These are phyloP conservation scores for Pandion haliaetus DNA, from an alignment of 2,113 vertebrate genomes.

Conservation along the genomic window DNA sequence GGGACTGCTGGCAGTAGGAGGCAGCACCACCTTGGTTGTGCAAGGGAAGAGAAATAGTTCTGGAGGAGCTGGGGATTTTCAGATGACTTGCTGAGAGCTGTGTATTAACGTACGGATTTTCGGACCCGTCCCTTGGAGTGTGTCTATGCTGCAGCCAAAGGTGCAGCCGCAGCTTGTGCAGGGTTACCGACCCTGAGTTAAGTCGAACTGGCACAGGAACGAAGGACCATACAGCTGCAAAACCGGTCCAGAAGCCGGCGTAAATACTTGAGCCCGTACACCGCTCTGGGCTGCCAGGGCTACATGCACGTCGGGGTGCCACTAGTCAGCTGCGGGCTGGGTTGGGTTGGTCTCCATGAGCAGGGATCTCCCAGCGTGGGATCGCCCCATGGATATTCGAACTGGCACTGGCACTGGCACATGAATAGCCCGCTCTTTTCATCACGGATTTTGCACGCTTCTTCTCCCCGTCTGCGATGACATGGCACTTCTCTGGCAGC, in stretches of 20 bases:
- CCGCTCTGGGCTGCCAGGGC: background rate
- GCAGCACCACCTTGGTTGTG: conserved; percentile 63
- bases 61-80: background rate
- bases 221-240: background rate
- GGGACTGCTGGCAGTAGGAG: conserved; percentile 58
- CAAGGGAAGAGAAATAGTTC: background rate
- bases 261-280: background rate
- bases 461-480: background rate
- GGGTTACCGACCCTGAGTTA: background rate
- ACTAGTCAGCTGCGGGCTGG: background rate
- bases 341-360: background rate
- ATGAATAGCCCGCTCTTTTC: background rate
- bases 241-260: background rate
- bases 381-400: background rate
- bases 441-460: background rate
- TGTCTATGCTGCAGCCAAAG: background rate
- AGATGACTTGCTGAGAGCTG: background rate
- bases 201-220: background rate
- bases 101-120: background rate
- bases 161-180: background rate
- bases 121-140: background rate
- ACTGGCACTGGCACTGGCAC: background rate
- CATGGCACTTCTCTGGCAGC: conserved; percentile 50
- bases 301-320: background rate
- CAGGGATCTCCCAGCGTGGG: background rate